Conservation (phyloP, 1,140 invertebrate genomes). For the Lethrus apterus region DNA sequence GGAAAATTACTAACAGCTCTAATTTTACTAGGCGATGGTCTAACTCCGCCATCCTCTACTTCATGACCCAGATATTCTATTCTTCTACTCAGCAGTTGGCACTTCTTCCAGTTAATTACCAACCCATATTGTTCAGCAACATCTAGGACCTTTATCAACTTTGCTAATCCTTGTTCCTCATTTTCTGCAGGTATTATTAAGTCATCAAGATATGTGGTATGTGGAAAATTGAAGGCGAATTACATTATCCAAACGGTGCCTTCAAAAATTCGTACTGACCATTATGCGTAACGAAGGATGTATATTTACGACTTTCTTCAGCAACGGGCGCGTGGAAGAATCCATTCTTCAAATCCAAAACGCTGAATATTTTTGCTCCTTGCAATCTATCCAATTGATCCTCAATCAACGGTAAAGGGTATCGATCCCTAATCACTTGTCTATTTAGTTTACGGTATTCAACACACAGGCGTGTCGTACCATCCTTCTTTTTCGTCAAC, state of each 20-base stretch:
- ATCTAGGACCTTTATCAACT: slow-evolving; percentile 20
- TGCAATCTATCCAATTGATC: slow-evolving; percentile 23
- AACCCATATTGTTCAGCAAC: slow-evolving; percentile 11
- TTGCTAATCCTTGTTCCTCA: slow-evolving; percentile 18
- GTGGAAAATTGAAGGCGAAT: slow-evolving; percentile 20
- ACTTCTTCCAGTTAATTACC: slow-evolving; percentile 14
- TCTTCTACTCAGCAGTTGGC: too few species aligned
- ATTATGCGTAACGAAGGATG: slow-evolving; percentile 25
- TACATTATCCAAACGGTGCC: slow-evolving; percentile 28
- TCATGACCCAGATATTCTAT: slow-evolving; percentile 28
- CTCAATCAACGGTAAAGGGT: slow-evolving; percentile 28
- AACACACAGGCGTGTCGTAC: slow-evolving; percentile 41
- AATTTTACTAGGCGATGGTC: slow-evolving; percentile 22
- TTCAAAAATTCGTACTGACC: slow-evolving; percentile 32
- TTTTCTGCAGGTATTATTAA: slow-evolving; percentile 24
- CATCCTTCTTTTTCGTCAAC: slow-evolving; percentile 41
- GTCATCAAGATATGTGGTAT: slow-evolving; percentile 21
- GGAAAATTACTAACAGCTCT: too few species aligned
- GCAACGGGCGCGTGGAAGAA: slow-evolving; percentile 32
- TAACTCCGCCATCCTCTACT: slow-evolving; percentile 21
- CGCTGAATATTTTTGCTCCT: slow-evolving; percentile 22
- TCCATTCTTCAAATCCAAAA: slow-evolving; percentile 35
- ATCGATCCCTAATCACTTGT: slow-evolving; percentile 31
- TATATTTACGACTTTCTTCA: slow-evolving; percentile 26
- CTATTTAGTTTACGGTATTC: slow-evolving; percentile 46